These are phyloP conservation scores for Pelecanoides urinatrix DNA, from an alignment of 2,113 vertebrate genomes.

Conservation along the genomic window DNA sequence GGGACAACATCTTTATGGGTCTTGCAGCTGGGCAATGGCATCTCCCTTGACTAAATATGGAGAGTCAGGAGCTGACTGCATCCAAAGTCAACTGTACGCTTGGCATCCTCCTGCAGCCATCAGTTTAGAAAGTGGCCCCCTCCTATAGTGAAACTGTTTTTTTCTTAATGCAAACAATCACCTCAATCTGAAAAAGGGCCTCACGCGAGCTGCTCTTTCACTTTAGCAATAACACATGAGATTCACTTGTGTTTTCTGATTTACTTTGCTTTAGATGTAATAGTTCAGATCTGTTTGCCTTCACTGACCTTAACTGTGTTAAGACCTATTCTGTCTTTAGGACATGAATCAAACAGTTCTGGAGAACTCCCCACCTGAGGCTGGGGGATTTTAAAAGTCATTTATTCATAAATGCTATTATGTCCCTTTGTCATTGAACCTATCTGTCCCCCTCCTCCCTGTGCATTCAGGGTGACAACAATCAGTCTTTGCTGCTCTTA, in stretches of 20 bases:
- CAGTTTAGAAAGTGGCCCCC: neutral
- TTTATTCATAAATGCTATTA: neutral
- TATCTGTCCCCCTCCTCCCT: neutral
- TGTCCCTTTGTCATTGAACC: neutral
- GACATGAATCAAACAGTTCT: neutral
- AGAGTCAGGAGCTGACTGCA: neutral
- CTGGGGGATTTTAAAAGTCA: neutral
- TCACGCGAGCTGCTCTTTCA: neutral
- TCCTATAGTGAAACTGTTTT: neutral
- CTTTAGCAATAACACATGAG: neutral
- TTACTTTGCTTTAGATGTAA: neutral
- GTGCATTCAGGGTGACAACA: neutral
- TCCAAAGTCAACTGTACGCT: neutral
- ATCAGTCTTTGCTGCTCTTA: neutral
- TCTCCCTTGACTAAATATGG: neutral
- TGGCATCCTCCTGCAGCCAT: neutral
- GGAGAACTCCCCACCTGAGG: neutral
- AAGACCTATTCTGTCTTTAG: neutral
- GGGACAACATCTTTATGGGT: neutral
- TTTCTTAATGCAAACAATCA: neutral
- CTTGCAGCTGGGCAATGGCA: neutral
- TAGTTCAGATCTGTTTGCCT: neutral
- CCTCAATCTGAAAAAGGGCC: neutral
- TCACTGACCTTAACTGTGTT: neutral
- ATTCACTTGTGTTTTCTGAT: neutral